Conservation (phyloP, 2,888 invertebrate genomes). For the Phasia obesa region DNA sequence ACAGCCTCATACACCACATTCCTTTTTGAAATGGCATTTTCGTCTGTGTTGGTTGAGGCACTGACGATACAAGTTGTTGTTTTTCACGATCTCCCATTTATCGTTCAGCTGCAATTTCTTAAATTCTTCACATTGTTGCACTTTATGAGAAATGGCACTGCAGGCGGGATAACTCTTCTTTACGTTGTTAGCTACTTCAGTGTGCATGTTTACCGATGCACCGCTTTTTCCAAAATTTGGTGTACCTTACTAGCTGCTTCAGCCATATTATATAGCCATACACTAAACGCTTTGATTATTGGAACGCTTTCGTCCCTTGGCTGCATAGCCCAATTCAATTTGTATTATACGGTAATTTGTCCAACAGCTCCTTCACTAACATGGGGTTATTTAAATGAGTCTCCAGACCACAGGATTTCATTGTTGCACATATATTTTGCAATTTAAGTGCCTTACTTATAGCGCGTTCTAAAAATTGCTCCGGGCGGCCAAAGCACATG, state of each 20-base stretch:
- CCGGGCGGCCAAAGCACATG: too few species aligned
- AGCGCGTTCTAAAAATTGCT: too few species aligned
- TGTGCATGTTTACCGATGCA: too few species aligned
- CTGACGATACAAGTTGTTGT: constrained; percentile 15
- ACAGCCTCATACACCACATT: constrained; percentile 21
- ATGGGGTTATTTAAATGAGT: constrained; percentile 44
- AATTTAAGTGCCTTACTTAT: not conserved
- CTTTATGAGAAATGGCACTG: not conserved
- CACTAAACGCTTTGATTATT: too few species aligned
- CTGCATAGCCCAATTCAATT: constrained; percentile 12
- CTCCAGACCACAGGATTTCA: constrained; percentile 19
- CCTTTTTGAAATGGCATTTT: constrained; percentile 16
- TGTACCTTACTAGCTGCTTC: too few species aligned
- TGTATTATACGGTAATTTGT: not conserved
- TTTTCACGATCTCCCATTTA: constrained; percentile 8
- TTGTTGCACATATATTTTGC: constrained; percentile 4
- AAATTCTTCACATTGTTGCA: not conserved
- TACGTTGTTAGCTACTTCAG: too few species aligned
- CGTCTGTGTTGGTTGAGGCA: constrained; percentile 26
- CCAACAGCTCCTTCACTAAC: constrained; percentile 40
- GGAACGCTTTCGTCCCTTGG: too few species aligned
- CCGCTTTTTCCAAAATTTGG: too few species aligned
- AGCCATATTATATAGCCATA: too few species aligned
- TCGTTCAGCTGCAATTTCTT: constrained; percentile 3
- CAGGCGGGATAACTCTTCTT: too few species aligned